Base-by-base conservation (phyloP, 2,797 vertebrate genomes). In the Mormyrops attenuatus region DNA sequence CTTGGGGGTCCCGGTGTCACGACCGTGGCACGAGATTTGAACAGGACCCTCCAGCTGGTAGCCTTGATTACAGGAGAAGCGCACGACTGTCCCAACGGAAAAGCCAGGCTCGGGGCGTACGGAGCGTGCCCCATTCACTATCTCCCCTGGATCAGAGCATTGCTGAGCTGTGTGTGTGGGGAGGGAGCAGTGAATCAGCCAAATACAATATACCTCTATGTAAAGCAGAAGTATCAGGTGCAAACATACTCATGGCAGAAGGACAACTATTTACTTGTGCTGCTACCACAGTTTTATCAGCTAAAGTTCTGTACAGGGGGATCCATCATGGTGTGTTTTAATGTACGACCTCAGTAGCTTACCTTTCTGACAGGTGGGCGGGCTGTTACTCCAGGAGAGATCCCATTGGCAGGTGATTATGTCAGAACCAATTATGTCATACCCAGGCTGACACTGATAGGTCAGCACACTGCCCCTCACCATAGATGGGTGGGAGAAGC, bases 401-500 rank as follows among this genome's bases (percentile, higher is more conserved):
- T 98, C 98, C 98, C 98, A 98, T 90, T 98, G 98, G 93, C 98
- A 98, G 91, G 97, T 98, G 92, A 98, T 97, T 90, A 98, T 98
- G 94, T 98, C 98, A 4, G 97, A 97, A 91, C 97, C 98, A 0
- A 96, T 95, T 91, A 98, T 97, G 94, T 98, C 97, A 89, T 97
- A 98, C 26, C 98, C 98, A 0, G 97, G 97, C 87, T 97, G 97
- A 90, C 98, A 98, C 92, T 98, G 97, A 93, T 98, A 98, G 88
- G 98, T 98, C 92, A 98, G 94, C 90, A 98, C 97, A 0, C 97
- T 98, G 91, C 97, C 98, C 73, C 97, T 97, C 90, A 98, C 97
- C 3, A 97, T 95, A 22, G 97, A 97, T 0, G 96, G 94, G 88
- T 98, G 97, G 88, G 97, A 98, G 1, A 97, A 97, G 22, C 97